Base-by-base conservation (phyloP, 1,140 invertebrate species). In the Pseudoatta argentina region DNA sequence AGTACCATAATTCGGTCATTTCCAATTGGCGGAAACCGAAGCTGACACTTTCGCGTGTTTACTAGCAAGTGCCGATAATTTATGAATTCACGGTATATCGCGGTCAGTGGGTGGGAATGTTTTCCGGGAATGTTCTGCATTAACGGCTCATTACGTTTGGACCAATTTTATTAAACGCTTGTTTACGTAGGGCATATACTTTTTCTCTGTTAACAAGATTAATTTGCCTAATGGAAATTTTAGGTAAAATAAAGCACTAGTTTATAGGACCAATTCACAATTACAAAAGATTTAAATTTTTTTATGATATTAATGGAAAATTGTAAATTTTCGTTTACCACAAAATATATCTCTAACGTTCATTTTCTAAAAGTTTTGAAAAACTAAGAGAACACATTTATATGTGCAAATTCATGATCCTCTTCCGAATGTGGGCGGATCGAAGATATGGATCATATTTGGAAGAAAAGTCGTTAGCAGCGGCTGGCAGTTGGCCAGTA, bases 401-500 rank as follows among this genome's bases (percentile, higher is more conserved):
- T 73, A 12, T 12, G 34, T 61, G 55, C 18, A 77, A 87, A 72
- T 72, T 64, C 53, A 75, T 83, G 72, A 83, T 75, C 5, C 61
- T 34, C 14, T 64, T 30, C 1, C 14, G n/a, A 30, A 6, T 3
- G 69, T 27, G 24, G 27, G 69, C n/a, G 86, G 87, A 90, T 90
- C 78, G 91, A 89, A 86, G 79, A 71, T 75, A 64, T 89, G 75
- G 82, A 90, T 94, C 94, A 93, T 94, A 93, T 94, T 93, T 91
- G 91, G 90, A 90, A 94, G 91, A 93, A 93, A 94, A 92, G 91
- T 93, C 78, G 89, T 92, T 92, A 93, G 91, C 87, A 66, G 86
- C 79, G 81, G 59, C 92, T 95, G 94, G 94, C 93, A 85, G 71
- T 4, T 8, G 27, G 92, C 94, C 94, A 95, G 92, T 91, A 91